Evolutionary conservation across 2,113 vertebrate genomes (phyloP), one percentile per base, ranked within the genome.

Genomic region (Scomber japonicus): DNA sequence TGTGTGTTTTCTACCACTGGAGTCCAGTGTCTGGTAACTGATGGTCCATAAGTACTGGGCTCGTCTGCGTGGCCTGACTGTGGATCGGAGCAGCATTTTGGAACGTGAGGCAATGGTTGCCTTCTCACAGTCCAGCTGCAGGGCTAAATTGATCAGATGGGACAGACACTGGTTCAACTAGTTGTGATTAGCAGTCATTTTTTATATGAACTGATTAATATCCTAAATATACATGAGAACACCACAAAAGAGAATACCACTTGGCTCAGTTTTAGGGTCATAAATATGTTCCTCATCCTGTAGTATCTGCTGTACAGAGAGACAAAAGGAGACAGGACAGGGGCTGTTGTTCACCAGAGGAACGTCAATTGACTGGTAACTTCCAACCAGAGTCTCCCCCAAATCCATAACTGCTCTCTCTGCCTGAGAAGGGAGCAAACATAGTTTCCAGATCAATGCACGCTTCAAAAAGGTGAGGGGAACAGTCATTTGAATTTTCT

Each of bases 21-120:
- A 30, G 56, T 84, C 93, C 45, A 95, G 73, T 80, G 94, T 89
- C 66, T 93, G 81, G 81, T 96, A 97, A 82, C 81, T 94, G 94
- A 99, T 90, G 66, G 83, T 93, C 97, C 98, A 99, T 63, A 64
- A 82, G 80, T 97, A 97, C 31, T 19, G 88, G 62, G 94, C 75
- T 35, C 57, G 92, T 35, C 50, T 93, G 9, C 83, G 68, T 48
- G 94, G 96, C 69, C 70, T 94, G 60, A 94, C 91, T 0, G 90
- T 96, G 79, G 94, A 66, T 55, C 0, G 84, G 15, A 99, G 49
- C 49, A 82, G 68, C 63, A 93, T 61, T 87, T 91, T 96, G 76
- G 96, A 96, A 35, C 91, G 91, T 51, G 97, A 95, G 0, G 94
- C 78, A 17, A 98, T 88, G 17, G 80, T 94, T 21, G 95, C 96